phyloP scores from a whole-genome alignment of 1,140 invertebrate species.

The Whitmania pigra region DNA sequence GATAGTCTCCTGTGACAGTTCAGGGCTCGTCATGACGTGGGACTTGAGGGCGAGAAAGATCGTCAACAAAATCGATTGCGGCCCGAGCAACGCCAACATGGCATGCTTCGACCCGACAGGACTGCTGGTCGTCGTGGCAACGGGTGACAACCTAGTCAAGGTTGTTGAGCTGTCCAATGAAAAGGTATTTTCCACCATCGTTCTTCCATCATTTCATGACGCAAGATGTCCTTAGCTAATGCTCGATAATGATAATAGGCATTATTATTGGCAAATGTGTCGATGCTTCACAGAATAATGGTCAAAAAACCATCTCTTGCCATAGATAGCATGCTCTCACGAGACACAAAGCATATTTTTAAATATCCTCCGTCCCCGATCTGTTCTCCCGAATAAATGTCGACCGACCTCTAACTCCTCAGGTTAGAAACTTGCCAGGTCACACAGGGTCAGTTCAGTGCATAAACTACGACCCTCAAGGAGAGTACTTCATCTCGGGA shows the following conservation, averaged over 20 bases:
- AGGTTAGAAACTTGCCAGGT: conserved; percentile 37
- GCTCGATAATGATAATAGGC: no score
- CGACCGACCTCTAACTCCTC: background rate
- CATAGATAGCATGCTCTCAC: no score
- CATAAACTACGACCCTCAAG: conserved; percentile 36
- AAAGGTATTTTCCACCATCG: background rate
- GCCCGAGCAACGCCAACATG: conserved; percentile 40
- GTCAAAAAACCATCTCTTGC: no score
- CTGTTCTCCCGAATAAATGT: no score
- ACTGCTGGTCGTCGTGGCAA: conserved; percentile 17
- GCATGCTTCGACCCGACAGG: conserved; percentile 40
- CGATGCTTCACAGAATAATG: no score
- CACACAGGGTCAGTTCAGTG: conserved; percentile 43
- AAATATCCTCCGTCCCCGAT: no score
- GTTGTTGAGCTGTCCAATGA: background rate
- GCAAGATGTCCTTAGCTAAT: no score
- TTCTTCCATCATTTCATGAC: background rate
- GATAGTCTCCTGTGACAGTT: conserved; percentile 42
- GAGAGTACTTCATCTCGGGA: conserved; percentile 41
- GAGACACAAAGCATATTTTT: no score
- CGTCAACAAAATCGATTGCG: conserved; percentile 37
- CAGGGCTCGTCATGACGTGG: conserved; percentile 42
- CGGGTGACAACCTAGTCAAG: background rate
- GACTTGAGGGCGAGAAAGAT: conserved; percentile 38
- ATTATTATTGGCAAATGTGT: no score